These are phyloP conservation scores for Planiliza haematocheilus DNA, from an alignment of 2,113 vertebrate genomes.

Conservation along the genomic window DNA sequence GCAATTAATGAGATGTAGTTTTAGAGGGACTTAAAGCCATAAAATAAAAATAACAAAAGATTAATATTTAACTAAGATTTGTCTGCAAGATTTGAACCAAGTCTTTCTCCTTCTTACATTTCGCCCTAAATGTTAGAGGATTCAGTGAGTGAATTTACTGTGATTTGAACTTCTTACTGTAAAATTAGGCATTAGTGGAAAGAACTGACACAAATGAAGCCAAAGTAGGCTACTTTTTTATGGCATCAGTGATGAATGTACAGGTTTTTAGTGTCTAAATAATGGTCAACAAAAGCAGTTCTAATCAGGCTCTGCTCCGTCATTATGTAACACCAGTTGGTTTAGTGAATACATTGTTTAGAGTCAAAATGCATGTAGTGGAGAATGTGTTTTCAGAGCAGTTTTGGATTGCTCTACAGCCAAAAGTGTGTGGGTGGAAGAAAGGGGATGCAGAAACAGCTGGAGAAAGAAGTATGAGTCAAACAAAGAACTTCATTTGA, in stretches of 20 bases:
- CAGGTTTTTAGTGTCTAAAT: constrained; percentile 19
- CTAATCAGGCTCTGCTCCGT: neutral
- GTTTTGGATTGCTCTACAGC: constrained; percentile 8
- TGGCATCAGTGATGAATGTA: constrained; percentile 10
- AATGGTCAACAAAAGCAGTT: neutral
- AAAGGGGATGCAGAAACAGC: constrained; percentile 41
- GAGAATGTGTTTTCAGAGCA: constrained; percentile 20
- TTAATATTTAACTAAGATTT: neutral
- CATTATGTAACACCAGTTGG: constrained; percentile 4
- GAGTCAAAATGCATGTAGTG: neutral
- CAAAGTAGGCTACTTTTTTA: constrained; percentile 21
- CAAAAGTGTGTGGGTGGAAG: constrained; percentile 47
- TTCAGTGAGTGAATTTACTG: neutral
- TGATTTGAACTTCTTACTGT: constrained; percentile 14
- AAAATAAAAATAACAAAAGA: neutral
- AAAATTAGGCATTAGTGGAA: constrained; percentile 16
- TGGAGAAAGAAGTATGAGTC: constrained; percentile 37
- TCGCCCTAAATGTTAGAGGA: too few species aligned
- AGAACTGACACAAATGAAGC: constrained; percentile 4
- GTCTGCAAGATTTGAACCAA: constrained; percentile 1
- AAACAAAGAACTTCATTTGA: constrained; percentile 42
- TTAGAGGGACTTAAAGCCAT: constrained; percentile 17
- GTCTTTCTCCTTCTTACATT: neutral
- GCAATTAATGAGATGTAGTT: constrained; percentile 18
- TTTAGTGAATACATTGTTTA: constrained; percentile 7